A percentile compares a stretch with the other conserved stretches of the same genome.
phyloP scores from a whole-genome alignment of 2,113 vertebrate genomes.

The Ictidomys tridecemlineatus region DNA sequence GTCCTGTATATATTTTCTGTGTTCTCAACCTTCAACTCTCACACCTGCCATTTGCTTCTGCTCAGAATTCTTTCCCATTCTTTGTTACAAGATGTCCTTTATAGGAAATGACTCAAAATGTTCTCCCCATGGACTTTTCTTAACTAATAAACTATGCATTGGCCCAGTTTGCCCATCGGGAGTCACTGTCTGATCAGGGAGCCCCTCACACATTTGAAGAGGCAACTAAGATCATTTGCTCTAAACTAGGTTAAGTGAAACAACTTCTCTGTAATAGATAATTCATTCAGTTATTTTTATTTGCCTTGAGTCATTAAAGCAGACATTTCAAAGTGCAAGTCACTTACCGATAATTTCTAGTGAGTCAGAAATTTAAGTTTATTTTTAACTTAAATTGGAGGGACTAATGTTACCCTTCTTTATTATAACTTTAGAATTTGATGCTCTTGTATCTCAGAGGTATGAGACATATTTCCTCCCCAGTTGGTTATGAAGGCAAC shows the following conservation, averaged over 20 bases:
- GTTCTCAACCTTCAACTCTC: not conserved
- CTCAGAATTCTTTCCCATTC: not conserved
- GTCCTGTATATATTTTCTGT: not conserved
- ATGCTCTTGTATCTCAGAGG: not conserved
- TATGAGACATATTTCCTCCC: not conserved
- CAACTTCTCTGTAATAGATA: not conserved
- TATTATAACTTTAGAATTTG: not conserved
- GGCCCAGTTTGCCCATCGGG: not conserved
- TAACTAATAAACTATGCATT: not conserved
- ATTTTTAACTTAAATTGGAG: not conserved
- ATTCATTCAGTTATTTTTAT: not conserved
- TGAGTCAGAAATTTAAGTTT: constrained; percentile 35
- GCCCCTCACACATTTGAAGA: not conserved
- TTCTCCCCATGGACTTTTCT: not conserved
- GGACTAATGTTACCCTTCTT: not conserved
- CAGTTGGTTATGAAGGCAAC: not conserved
- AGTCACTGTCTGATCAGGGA: not conserved
- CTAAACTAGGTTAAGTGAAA: constrained; percentile 22
- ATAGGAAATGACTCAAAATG: not conserved
- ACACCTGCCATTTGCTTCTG: not conserved
- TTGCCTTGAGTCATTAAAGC: constrained; percentile 12
- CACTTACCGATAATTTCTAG: constrained; percentile 17
- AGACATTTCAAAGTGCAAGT: constrained; percentile 38
- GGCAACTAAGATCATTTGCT: not conserved
- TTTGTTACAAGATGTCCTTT: not conserved